Evolutionary conservation across 2,888 invertebrate species (phyloP).

Genomic region (Xestoiulus laeticollis): DNA sequence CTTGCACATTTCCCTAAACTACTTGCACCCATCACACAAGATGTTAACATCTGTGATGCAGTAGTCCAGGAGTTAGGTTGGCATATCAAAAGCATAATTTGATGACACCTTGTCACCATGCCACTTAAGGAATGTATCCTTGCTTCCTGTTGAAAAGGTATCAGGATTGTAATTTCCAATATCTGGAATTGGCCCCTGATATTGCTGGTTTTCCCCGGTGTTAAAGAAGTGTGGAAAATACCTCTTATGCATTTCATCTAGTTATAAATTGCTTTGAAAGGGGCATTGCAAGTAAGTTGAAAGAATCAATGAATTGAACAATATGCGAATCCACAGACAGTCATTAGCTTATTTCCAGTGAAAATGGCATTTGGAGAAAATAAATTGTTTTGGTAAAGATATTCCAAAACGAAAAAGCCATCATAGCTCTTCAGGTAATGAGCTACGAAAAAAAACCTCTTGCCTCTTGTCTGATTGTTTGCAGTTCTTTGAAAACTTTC

Average conservation of each 20-base stretch:
- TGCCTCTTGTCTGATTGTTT: neutral
- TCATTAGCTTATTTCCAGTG: neutral
- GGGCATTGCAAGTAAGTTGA: neutral
- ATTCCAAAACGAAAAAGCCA: neutral
- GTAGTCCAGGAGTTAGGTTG: neutral
- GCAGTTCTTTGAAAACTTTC: too few species aligned
- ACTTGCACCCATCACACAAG: neutral
- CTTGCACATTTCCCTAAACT: neutral
- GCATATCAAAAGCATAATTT: neutral
- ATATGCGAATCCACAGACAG: neutral
- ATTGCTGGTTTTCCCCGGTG: neutral
- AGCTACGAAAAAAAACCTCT: neutral
- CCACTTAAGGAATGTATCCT: neutral
- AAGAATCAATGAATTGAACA: constrained; percentile 39
- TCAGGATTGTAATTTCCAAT: neutral
- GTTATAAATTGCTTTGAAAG: neutral
- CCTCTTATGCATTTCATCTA: neutral
- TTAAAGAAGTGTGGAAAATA: neutral
- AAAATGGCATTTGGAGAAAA: neutral
- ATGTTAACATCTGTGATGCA: constrained; percentile 30
- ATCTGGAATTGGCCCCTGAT: neutral
- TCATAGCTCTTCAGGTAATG: constrained; percentile 44
- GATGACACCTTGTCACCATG: neutral
- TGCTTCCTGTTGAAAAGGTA: neutral
- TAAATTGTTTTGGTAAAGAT: neutral